Evolutionary conservation across 2,113 vertebrate genomes (phyloP).

Genomic region (Phalacrocorax brasilianus): DNA sequence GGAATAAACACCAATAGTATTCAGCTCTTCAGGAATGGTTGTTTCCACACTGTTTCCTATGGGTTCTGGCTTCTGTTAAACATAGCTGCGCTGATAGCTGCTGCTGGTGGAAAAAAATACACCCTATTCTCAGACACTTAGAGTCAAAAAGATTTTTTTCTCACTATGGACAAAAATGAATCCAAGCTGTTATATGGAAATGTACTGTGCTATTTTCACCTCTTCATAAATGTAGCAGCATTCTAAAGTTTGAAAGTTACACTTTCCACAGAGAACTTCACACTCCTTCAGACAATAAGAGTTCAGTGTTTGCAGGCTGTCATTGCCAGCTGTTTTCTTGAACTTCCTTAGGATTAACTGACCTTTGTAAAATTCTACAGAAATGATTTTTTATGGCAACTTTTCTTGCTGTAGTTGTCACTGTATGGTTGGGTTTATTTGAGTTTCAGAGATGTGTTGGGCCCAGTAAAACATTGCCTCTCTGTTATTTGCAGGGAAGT

Average conservation of each 20-base stretch:
- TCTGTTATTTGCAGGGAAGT: neutral
- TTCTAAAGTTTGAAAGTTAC: neutral
- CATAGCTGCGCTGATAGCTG: neutral
- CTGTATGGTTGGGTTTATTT: neutral
- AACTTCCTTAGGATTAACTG: neutral
- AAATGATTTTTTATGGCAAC: neutral
- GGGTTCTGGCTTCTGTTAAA: neutral
- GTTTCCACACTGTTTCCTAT: neutral
- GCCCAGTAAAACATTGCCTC: neutral
- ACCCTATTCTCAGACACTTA: neutral
- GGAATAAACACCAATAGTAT: neutral
- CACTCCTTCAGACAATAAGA: neutral
- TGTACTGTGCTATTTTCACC: neutral
- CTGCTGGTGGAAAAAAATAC: neutral
- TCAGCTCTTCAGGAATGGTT: neutral
- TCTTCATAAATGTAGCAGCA: neutral
- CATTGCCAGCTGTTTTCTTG: neutral
- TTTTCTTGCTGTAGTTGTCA: neutral
- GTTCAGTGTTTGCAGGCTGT: neutral
- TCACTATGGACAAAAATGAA: neutral
- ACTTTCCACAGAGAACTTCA: neutral
- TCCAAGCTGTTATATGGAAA: neutral
- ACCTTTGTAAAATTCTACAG: neutral
- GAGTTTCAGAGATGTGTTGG: neutral
- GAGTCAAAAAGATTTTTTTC: neutral